Conservation (phyloP, 2,113 vertebrate species). For the Scomber scombrus region DNA sequence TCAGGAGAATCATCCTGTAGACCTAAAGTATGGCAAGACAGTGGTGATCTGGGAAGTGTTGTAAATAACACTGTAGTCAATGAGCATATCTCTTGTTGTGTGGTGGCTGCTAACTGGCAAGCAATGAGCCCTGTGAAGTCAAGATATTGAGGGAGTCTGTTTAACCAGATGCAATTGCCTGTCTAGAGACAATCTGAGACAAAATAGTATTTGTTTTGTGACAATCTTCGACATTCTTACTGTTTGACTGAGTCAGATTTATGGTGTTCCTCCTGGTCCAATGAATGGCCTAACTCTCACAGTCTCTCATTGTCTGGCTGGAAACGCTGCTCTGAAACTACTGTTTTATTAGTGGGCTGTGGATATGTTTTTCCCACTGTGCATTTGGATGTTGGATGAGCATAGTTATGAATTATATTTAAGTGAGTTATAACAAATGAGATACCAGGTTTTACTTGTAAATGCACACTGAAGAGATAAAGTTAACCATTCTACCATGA, state of each 20-base stretch:
- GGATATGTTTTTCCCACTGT: conserved; percentile 55
- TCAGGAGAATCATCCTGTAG: conserved; percentile 9
- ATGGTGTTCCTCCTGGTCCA: conserved; percentile 63
- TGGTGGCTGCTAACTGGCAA: conserved; percentile 16
- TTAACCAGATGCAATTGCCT: conserved; percentile 77
- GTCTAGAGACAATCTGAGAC: conserved; percentile 69
- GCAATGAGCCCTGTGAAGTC: conserved; percentile 35
- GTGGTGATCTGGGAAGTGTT: not conserved
- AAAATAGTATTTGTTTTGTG: conserved; percentile 79
- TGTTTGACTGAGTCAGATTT: conserved; percentile 75
- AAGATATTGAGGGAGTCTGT: conserved; percentile 38
- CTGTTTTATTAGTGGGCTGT: conserved; percentile 73
- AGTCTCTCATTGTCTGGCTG: conserved; percentile 74
- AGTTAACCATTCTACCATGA: not conserved
- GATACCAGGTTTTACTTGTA: conserved; percentile 26
- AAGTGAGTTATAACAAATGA: conserved; percentile 36
- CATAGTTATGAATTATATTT: conserved; percentile 69
- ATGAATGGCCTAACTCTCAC: conserved; percentile 55
- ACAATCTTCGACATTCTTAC: conserved; percentile 80
- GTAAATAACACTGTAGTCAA: conserved; percentile 22
- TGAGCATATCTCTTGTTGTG: conserved; percentile 23
- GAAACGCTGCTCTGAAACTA: conserved; percentile 58
- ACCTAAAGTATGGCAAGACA: conserved; percentile 1
- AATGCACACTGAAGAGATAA: conserved; percentile 30
- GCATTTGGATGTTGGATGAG: conserved; percentile 54